A percentile compares a stretch with the other conserved stretches of the same genome.
phyloP scores from a whole-genome alignment of 1,140 invertebrate species.

The Asbolus verrucosus region DNA sequence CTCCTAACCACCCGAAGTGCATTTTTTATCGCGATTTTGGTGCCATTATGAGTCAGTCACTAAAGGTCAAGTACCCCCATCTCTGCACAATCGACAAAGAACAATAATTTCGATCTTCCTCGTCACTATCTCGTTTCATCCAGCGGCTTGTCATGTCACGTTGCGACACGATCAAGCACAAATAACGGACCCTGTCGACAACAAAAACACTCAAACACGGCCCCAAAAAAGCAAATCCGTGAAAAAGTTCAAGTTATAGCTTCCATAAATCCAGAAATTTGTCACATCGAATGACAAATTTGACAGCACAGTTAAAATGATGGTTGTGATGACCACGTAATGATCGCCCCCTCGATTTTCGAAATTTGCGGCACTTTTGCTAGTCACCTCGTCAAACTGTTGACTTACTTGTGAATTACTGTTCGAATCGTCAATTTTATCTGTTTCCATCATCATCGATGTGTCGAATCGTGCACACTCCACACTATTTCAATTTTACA shows the following conservation, averaged over 20 bases:
- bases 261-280: background rate
- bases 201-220: slow-evolving; percentile 20
- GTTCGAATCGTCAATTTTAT: slow-evolving; percentile 74
- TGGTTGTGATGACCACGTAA: background rate
- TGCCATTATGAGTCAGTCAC: slow-evolving; percentile 25
- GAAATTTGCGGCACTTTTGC: background rate
- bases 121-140: slow-evolving; percentile 14
- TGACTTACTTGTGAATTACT: slow-evolving; percentile 69
- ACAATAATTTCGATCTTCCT: too few species aligned
- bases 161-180: slow-evolving; percentile 5
- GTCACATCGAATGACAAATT: slow-evolving; percentile 7
- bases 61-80: slow-evolving; percentile 34
- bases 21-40: background rate
- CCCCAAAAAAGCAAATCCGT: background rate
- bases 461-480: slow-evolving; percentile 1
- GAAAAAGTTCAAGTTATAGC: slow-evolving; percentile 1
- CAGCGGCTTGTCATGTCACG: slow-evolving; percentile 20
- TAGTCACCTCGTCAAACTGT: background rate
- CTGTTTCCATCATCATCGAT: slow-evolving; percentile 75
- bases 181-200: slow-evolving; percentile 10
- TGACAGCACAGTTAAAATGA: background rate
- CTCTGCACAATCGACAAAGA: slow-evolving; percentile 25
- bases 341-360: too few species aligned
- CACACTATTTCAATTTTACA: background rate
- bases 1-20: background rate